Evolutionary conservation across 2,888 invertebrate species (phyloP), one percentile per base, ranked within the genome.

Genomic region (Phalera bucephala): DNA sequence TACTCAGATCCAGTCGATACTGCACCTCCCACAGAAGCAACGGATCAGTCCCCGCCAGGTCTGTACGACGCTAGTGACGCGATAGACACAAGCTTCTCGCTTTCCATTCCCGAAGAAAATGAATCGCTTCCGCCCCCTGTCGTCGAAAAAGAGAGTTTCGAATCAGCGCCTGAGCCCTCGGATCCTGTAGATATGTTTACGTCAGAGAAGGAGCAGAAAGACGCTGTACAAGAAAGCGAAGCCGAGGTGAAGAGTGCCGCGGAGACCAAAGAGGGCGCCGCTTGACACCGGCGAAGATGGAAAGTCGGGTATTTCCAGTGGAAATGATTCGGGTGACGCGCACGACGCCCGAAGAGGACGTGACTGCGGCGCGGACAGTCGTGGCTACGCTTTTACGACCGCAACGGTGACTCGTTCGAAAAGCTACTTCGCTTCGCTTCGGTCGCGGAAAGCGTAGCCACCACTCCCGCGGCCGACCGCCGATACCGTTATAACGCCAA

Each of bases 251-350:
- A 34, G 33, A 49, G 25, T 31, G 49, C 31, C 11, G 55, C 49
- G 22, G 69, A 73, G 31, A 61, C 40, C 36, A 59, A 55, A 42
- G 79, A 77, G 31, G 76, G 66, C 5, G 65, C 68, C 33, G 77
- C 80, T 62, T 86, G 87, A 87, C 83, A 67, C 40, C 60, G 72
- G 59, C 58, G 60, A 10, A 49, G 57, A 31, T 70, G 81, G 77
- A 72, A 72, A 61, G 68, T 70, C 36, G 83, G 82, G 48, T 80
- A 80, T 73, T 83, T 85, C 79, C 85, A 80, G 73, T 78, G 80
- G 81, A 77, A 73, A 70, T 84, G 85, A 87, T 83, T 86, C 86
- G 87, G 87, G 88, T 83, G 85, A 79, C 72, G 70, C 70, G 46
- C 42, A 44, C 44, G 46, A 37, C 44, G 52, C 26, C 40, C 34